These are phyloP conservation scores for Aricia artaxerxes DNA, from an alignment of 2,888 invertebrate genomes.

Conservation along the genomic window DNA sequence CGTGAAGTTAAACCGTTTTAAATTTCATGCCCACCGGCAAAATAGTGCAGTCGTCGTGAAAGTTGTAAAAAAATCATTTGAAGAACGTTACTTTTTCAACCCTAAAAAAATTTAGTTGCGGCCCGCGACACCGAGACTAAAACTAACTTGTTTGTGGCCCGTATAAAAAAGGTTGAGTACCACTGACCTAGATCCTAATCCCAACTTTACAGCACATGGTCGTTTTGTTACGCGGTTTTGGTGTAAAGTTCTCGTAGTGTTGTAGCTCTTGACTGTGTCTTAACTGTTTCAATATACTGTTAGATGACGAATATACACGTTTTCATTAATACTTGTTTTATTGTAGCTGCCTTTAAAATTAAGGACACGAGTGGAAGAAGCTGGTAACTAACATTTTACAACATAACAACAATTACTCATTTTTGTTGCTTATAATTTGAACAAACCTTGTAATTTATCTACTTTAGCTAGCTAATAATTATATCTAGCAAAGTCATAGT, in stretches of 20 bases:
- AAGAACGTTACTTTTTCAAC: too few relatives aligned
- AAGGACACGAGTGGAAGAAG: background rate
- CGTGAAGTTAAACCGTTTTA: too few relatives aligned
- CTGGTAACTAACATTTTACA: background rate
- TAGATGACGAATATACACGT: constrained; percentile 33
- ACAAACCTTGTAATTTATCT: too few relatives aligned
- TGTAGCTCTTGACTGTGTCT: constrained; percentile 35
- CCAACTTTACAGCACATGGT: background rate
- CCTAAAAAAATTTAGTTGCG: too few relatives aligned
- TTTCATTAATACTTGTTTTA: constrained; percentile 31
- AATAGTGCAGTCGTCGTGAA: too few relatives aligned
- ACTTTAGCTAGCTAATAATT: too few relatives aligned
- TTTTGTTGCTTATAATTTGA: background rate
- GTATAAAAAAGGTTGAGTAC: too few relatives aligned
- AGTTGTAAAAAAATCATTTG: too few relatives aligned
- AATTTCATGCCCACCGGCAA: too few relatives aligned
- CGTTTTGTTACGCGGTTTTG: constrained; percentile 1
- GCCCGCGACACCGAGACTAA: too few relatives aligned
- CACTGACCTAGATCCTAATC: background rate
- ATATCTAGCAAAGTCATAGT: too few relatives aligned
- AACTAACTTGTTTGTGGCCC: too few relatives aligned
- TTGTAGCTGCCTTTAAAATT: background rate
- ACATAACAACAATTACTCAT: background rate
- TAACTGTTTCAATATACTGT: constrained; percentile 33
- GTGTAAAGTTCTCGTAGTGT: constrained; percentile 30